These are phyloP conservation scores for Toxotes jaculatrix DNA, from an alignment of 2,113 vertebrate genomes.

Conservation along the genomic window DNA sequence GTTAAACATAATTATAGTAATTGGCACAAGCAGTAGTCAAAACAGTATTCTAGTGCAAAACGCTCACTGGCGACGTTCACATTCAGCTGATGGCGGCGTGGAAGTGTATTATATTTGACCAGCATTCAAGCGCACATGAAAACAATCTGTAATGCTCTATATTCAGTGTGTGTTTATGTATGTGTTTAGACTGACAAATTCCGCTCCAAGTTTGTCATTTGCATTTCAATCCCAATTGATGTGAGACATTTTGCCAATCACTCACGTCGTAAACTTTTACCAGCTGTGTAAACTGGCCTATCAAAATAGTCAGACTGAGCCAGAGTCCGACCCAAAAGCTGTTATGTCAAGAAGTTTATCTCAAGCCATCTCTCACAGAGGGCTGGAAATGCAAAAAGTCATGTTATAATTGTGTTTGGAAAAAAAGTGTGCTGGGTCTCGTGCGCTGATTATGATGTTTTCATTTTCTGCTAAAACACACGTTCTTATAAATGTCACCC, in stretches of 20 bases:
- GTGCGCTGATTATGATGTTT: conserved; percentile 28
- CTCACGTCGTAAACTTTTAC: conserved; percentile 1
- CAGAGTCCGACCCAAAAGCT: not conserved
- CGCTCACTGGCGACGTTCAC: conserved; percentile 32
- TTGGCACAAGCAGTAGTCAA: conserved; percentile 70
- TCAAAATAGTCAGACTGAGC: conserved; percentile 14
- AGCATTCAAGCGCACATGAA: not conserved
- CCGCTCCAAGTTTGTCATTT: conserved; percentile 9
- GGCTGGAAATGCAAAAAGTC: conserved; percentile 16
- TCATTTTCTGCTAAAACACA: conserved; percentile 6
- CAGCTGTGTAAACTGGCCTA: conserved; percentile 63
- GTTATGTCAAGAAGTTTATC: conserved; percentile 36
- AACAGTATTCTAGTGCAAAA: conserved; percentile 48
- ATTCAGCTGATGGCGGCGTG: conserved; percentile 61
- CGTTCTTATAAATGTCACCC: conserved; percentile 5
- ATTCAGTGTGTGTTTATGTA: not conserved
- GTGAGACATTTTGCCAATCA: conserved; percentile 12
- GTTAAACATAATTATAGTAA: conserved; percentile 79
- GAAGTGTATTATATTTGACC: conserved; percentile 22
- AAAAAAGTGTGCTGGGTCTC: not conserved
- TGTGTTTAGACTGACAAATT: conserved; percentile 12
- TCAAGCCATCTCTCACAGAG: conserved; percentile 22
- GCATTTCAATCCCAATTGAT: conserved; percentile 13
- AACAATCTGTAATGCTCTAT: conserved; percentile 8
- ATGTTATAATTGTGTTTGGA: not conserved